Evolutionary conservation across 2,797 vertebrate species (phyloP).

Genomic region (Valencia hispanica): DNA sequence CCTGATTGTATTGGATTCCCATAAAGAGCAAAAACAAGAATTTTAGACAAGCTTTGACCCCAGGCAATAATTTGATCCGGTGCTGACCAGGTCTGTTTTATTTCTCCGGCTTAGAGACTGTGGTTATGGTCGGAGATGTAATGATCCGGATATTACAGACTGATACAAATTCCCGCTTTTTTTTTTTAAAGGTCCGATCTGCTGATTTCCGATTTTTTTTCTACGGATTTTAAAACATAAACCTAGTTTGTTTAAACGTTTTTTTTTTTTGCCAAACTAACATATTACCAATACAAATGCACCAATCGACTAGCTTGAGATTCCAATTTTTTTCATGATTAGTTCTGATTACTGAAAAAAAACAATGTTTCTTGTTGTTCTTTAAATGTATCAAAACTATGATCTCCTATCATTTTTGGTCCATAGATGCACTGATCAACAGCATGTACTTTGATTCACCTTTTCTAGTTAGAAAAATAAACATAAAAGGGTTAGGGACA

Average conservation of each 20-base stretch:
- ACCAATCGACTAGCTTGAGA: too few species aligned
- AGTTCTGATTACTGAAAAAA: too few species aligned
- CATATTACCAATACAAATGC: not conserved
- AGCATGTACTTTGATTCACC: too few species aligned
- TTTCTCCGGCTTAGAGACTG: conserved; percentile 30
- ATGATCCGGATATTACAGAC: not conserved
- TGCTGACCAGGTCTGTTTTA: conserved; percentile 37
- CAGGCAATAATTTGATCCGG: conserved; percentile 16
- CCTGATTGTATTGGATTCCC: conserved; percentile 2
- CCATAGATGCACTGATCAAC: too few species aligned
- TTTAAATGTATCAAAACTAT: too few species aligned
- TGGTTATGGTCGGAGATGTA: conserved; percentile 3
- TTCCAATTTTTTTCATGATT: too few species aligned
- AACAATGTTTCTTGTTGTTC: too few species aligned
- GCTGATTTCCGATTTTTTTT: not conserved
- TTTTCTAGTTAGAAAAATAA: too few species aligned
- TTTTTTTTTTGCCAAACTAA: not conserved
- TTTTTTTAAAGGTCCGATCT: not conserved
- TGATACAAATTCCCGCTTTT: not conserved
- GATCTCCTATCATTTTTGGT: too few species aligned
- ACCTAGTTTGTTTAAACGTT: not conserved
- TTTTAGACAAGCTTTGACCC: conserved; percentile 20
- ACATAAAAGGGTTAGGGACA: too few species aligned
- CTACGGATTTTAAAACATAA: not conserved
- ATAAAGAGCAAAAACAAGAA: conserved; percentile 16